Base-by-base conservation (phyloP, 2,113 vertebrate species). In the Tragelaphus scriptus region DNA sequence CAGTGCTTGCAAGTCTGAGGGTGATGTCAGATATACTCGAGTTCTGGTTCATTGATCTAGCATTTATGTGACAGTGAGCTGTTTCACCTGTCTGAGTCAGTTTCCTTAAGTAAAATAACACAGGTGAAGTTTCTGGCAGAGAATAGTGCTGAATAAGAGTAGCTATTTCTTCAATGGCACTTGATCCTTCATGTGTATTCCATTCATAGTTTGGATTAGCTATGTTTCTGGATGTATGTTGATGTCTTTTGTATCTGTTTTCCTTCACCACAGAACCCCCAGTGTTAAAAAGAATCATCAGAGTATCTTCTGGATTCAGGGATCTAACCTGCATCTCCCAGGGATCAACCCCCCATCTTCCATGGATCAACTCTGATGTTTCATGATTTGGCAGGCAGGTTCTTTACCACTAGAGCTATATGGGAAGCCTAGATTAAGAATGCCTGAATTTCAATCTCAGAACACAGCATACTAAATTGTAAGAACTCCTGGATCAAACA, bases 61-160 rank as follows among this genome's bases (percentile, higher is more conserved):
- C 55, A 59, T 53, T 61, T 90, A 3, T 86, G n/a, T 82, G 75
- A 89, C 36, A 65, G 8, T 77, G 40, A 92, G 23, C 79, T 75
- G 71, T 53, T 95, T 91, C 23, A 86, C 16, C 2, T 92, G 23
- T 56, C 12, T 17, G 82, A 71, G 36, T 68, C 36, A 80, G 23
- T 85, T 89, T 95, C 81, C 81, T 94, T 19, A 47, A 80, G 28
- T 36, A 88, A 97, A 93, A 82, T 59, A 85, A 91, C 44, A 86
- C 26, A 40, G 19, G 44, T 79, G 15, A 92, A 94, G 40, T 0
- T 28, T 32, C 32, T 17, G 28, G 26, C 5, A 68, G 11, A 79
- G 23, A 21, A 79, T 94, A 89, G 55, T 86, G 47, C 12, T 85
- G 5, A 75, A 26, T 92, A 92, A 17, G 26, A 71, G 36, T 61